Base-by-base conservation (phyloP, 2,797 vertebrate species). In the Pangasius mekongensis region DNA sequence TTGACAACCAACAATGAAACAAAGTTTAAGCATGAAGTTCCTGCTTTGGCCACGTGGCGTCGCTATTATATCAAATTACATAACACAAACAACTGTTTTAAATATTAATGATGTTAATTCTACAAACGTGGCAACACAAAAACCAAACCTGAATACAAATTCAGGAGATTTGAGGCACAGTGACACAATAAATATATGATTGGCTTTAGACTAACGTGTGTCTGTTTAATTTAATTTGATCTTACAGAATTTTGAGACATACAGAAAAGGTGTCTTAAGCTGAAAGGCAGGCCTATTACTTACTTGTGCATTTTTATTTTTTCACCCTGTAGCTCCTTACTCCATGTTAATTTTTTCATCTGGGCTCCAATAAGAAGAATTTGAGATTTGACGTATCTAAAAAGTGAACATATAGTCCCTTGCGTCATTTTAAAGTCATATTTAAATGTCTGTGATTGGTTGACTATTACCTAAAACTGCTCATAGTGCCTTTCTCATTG, bases 141-240 rank as follows among this genome's bases (percentile, higher is more conserved):
- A 74, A 6, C 14, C 39, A 9, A 73, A 73, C 30, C 30, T 39
- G 8, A 22, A 71, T 10, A 36, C 69, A 39, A 47, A 16, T 49
- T n/a, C 22, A 77, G 74, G 13, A 77, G 27, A 52, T 52, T 18
- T 52, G 14, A 10, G 20, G 20, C 20, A 73, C 20, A 36, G 11
- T 39, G 20, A 43, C 8, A 39, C 69, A 13, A 27, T 74, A 5
- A 74, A 74, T 49, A 27, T 30, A 56, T 20, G 30, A 54, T n/a
- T 52, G 5, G n/a, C 10, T 16, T 74, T 47, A 49, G 27, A 52
- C 27, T 1, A 77, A 77, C 0, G 22, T 74, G 10, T 74, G 14
- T 54, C n/a, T 58, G 77, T 80, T 54, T 33, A 30, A 54, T 33
- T 78, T 58, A 24, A 78, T 78, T 78, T 78, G 14, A 54, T n/a